Base-by-base conservation (phyloP, 2,113 vertebrate genomes). In the Morone saxatilis region DNA sequence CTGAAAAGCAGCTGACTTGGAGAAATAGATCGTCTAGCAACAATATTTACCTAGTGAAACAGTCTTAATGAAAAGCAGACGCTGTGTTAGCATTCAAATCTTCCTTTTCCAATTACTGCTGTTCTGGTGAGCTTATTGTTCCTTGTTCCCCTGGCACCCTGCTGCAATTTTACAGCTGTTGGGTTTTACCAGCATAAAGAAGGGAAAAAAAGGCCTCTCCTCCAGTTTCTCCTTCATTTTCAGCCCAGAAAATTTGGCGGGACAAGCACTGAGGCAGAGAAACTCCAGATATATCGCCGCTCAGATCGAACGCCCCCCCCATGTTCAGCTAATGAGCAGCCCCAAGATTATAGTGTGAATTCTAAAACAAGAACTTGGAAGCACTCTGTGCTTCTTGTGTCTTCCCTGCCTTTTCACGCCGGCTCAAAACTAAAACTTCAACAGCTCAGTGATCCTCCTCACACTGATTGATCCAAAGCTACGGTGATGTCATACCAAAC, bases 101-200 rank as follows among this genome's bases (percentile, higher is more conserved):
- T 86, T 89, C 86, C 77, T 80, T 20, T 85, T 48, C 88, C 88
- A 91, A 78, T 94, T 92, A 92, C 88, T 86, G 81, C 88, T 87
- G 83, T 84, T 91, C 71, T 91, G 75, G 60, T 84, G 79, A 85
- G 78, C 84, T 74, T 90, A 91, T 92, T 88, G 90, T 89, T 91
- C 78, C 77, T 80, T 61, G 70, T 78, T 92, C 80, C 80, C 85
- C 66, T 83, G 92, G 88, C 91, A 90, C 84, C 86, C 70, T 61
- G 80, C 89, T 91, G 86, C 78, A 88, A 45, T 91, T 93, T 94
- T 93, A 90, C 90, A 93, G 87, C 92, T 88, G 89, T 85, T 91
- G 84, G 79, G 62, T 86, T 78, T 93, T 85, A 91, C 84, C 86
- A 86, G 62, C 65, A 66, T 40, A 45, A 56, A 65, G 56, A 40